Base-by-base conservation (phyloP, 2,113 vertebrate genomes). In the Corythornis cristatus region DNA sequence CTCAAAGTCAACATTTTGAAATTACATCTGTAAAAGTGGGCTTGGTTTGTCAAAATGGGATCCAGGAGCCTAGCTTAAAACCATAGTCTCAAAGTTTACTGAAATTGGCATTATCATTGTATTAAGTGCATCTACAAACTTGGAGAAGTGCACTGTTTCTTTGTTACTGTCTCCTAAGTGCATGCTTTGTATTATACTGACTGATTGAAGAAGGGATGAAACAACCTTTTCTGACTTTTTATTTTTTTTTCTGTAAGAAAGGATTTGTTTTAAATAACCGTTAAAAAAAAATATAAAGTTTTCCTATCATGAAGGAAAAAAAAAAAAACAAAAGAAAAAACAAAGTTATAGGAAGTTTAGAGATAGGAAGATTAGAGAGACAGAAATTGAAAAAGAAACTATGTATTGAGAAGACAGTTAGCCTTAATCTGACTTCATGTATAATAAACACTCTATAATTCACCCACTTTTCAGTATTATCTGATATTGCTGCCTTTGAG, bases 141-240 rank as follows among this genome's bases (percentile, higher is more conserved):
- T 72, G 10, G 9, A 65, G 16, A 56, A 56, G 1, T 17, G 16
- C 8, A 22, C 1, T 51, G 2, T 0, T 42, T 76, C 58, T 61
- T 81, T 56, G 5, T 46, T 86, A 61, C 22, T 87, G 6, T 7
- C 6, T 76, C 22, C 1, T 1, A 28, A 64, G 10, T 28, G 9
- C 45, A 35, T 61, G 10, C 10, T 90, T 53, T 53, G 4, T 26
- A 18, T 40, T 43, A 70, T 12, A 60, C 8, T 31, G 45, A n/a
- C 22, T 54, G 66, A 42, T 17, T 28, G 10, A 71, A 81, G 10
- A 60, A 21, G 8, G 13, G 14, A 17, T 64, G 16, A 8, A 16
- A 65, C 25, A 74, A 77, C 0, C 45, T 45, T 56, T 66, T 83
- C 42, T 65, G 28, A 5, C 29, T 46, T 22, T 11, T 48, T 33